These are phyloP conservation scores for Epirrita christyi DNA, from an alignment of 2,888 invertebrate species.

Conservation along the genomic window DNA sequence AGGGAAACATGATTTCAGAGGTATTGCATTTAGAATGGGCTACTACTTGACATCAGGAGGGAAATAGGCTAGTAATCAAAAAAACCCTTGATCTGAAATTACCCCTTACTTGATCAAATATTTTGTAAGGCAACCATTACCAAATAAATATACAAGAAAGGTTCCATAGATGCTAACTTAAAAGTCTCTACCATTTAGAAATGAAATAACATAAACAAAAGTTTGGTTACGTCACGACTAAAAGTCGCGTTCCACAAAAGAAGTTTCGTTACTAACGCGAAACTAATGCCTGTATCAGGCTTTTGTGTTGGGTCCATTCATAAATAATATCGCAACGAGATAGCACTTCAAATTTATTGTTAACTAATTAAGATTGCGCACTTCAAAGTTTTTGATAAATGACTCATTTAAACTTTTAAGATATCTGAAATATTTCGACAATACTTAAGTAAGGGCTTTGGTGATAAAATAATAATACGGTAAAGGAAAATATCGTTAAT, in stretches of 20 bases:
- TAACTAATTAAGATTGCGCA: slow-evolving; percentile 27
- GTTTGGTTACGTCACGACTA: no score
- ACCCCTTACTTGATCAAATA: no score
- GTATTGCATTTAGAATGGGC: no score
- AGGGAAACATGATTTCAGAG: no score
- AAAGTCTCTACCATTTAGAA: no score
- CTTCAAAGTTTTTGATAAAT: slow-evolving; percentile 6
- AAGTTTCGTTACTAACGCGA: slow-evolving; percentile 15
- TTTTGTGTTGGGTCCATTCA: slow-evolving; percentile 33
- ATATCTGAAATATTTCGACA: background rate
- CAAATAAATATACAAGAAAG: background rate
- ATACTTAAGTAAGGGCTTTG: background rate
- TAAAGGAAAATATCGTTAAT: no score
- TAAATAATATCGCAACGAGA: slow-evolving; percentile 31
- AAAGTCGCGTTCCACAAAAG: slow-evolving; percentile 18
- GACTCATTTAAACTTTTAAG: slow-evolving; percentile 3
- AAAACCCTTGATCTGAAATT: no score
- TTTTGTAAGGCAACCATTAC: background rate
- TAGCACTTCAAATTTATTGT: slow-evolving; percentile 21
- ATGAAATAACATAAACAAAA: no score
- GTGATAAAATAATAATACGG: no score
- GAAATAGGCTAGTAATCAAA: no score
- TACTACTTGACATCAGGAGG: no score
- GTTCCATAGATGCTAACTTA: background rate
- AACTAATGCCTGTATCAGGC: slow-evolving; percentile 36